Base-by-base conservation (phyloP, 2,888 invertebrate genomes). In the Chromoteleia sp. region DNA sequence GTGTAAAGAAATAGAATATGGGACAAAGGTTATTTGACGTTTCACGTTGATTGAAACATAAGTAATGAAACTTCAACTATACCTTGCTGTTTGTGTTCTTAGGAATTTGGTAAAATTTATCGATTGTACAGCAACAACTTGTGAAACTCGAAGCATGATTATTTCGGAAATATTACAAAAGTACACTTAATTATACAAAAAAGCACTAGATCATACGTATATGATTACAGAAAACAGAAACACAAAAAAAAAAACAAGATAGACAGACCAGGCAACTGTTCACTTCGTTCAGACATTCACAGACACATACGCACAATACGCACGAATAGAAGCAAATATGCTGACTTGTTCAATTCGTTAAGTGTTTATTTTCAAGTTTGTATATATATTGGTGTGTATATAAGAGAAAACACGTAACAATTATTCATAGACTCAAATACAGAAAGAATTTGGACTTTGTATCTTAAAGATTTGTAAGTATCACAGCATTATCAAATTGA, bases 121-220 rank as follows among this genome's bases (percentile, higher is more conserved):
- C 1, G 67, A 41, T 0, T 29, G 29, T 3, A 7, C 15, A 1
- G 29, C 29, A 2, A 41, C 30, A 6, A 19, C 52, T 54, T 67
- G 36, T 4, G 41, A n/a, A 21, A 67, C 14, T n/a, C 67, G 48
- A 2, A 67, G 19, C 65, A 67, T 67, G 19, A 10, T 67, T 48
- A 10, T 12, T 39, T 5, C 10, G 33, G 10, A 33, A 8, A 33
- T 33, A 33, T 8, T 33, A 33, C 33, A 10, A 10, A 8, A 8
- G 5, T 10, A 17, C 43, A 15, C 15, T 56, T 14, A 12, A 19
- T 15, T 14, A 56, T 33, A 10, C 17, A 0, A 30, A 33, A 8
- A 10, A 33, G n/a, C 15, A 19, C 8, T 7, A 15, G 6, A 33
- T 56, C 8, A 17, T 17, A 43, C 43, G 43, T 41, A 12, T 14